Evolutionary conservation across 2,113 vertebrate species (phyloP).

Genomic region (Haliaeetus leucogaster): DNA sequence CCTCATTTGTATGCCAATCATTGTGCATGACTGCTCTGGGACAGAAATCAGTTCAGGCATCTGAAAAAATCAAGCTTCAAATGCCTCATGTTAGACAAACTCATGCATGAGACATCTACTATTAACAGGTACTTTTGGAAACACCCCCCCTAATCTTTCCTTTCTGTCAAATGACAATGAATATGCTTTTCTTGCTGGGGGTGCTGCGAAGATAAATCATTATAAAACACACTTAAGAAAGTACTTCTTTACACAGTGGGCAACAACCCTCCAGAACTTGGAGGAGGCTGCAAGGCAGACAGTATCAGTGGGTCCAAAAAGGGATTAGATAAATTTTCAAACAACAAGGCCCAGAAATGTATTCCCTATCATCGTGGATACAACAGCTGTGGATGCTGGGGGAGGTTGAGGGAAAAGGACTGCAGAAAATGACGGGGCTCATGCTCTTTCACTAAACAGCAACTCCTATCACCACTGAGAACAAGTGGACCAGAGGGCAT

Average conservation of each 20-base stretch:
- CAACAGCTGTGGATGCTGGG: not conserved
- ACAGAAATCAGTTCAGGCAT: constrained; percentile 21
- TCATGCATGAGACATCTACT: not conserved
- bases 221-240: not conserved
- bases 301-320: not conserved
- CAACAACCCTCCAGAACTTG: not conserved
- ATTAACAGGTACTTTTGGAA: not conserved
- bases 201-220: not conserved
- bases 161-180: not conserved
- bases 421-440: not conserved
- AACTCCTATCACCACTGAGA: fast-evolving
- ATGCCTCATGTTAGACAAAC: not conserved
- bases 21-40: not conserved
- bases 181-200: not conserved
- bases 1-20: not conserved
- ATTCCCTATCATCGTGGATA: not conserved
- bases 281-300: not conserved
- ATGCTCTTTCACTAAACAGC: not conserved
- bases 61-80: not conserved
- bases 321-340: not conserved
- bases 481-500: not conserved
- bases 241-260: not conserved
- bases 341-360: not conserved
- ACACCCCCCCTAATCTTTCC: not conserved
- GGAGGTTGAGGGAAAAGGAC: not conserved